Conservation (phyloP, 2,797 vertebrate genomes). For the Bovichtus diacanthus region DNA sequence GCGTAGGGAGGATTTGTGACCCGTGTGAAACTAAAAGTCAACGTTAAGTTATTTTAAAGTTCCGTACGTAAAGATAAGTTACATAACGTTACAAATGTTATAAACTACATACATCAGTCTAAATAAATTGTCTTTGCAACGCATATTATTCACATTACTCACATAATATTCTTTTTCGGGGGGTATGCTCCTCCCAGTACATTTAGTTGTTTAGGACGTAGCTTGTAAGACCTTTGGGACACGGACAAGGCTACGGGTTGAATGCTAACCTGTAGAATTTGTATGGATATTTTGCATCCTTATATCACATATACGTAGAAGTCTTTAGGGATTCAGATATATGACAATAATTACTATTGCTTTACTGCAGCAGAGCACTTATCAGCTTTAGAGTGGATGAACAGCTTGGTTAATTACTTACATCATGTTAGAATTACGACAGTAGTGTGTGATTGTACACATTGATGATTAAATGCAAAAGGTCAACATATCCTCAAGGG, state of each 20-base stretch:
- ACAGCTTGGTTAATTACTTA: neutral
- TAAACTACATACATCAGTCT: neutral
- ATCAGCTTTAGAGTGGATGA: neutral
- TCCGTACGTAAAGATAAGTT: too few species aligned
- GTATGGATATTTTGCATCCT: too few species aligned
- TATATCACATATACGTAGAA: neutral
- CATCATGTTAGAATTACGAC: neutral
- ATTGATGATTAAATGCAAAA: neutral
- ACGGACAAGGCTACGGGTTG: neutral
- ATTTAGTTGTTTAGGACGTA: neutral
- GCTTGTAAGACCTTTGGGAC: neutral
- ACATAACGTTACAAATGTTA: too few species aligned
- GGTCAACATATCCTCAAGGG: neutral
- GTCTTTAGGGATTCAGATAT: neutral
- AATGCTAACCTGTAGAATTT: neutral
- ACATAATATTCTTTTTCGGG: neutral
- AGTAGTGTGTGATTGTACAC: neutral
- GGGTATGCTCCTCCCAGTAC: neutral
- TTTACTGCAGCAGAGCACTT: neutral
- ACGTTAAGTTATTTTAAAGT: too few species aligned
- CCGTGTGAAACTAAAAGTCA: too few species aligned
- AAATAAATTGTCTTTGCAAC: neutral
- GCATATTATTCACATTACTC: too few species aligned
- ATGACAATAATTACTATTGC: neutral
- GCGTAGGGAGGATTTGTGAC: too few species aligned